Conservation (phyloP, 2,888 invertebrate species). For the Aphodius granarius region DNA sequence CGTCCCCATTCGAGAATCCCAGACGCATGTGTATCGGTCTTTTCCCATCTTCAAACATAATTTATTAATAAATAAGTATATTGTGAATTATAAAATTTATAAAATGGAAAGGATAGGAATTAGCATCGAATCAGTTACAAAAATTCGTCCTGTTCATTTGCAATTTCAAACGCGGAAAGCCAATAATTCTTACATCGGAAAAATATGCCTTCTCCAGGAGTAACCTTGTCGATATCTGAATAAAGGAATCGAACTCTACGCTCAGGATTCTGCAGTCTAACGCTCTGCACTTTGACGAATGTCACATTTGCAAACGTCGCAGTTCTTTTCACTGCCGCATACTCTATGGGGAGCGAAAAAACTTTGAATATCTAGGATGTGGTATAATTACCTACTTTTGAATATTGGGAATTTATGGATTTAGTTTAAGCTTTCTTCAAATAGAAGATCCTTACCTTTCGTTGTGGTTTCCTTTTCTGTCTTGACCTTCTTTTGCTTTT, state of each 20-base stretch:
- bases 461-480: slow-evolving; percentile 41
- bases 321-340: slow-evolving; percentile 30
- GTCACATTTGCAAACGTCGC: slow-evolving; percentile 27
- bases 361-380: not conserved
- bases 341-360: too few species aligned
- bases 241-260: slow-evolving; percentile 34
- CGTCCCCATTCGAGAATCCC: slow-evolving; percentile 45
- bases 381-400: not conserved
- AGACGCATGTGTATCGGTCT: slow-evolving; percentile 51
- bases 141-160: not conserved
- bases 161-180: not conserved
- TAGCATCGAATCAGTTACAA: not conserved
- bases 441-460: slow-evolving; percentile 33
- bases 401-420: slow-evolving; percentile 3
- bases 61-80: not conserved
- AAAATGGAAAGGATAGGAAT: not conserved
- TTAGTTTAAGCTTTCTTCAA: not conserved
- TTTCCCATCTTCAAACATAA: slow-evolving; percentile 44
- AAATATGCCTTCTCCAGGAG: not conserved
- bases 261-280: slow-evolving; percentile 23
- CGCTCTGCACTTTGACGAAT: slow-evolving; percentile 30
- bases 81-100: too few species aligned
- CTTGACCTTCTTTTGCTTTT: slow-evolving; percentile 49
- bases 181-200: not conserved
- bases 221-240: slow-evolving; percentile 21